A percentile compares a stretch with the other conserved stretches of the same genome.
phyloP scores from a whole-genome alignment of 2,113 vertebrate genomes.

The Odobenus rosmarus region DNA sequence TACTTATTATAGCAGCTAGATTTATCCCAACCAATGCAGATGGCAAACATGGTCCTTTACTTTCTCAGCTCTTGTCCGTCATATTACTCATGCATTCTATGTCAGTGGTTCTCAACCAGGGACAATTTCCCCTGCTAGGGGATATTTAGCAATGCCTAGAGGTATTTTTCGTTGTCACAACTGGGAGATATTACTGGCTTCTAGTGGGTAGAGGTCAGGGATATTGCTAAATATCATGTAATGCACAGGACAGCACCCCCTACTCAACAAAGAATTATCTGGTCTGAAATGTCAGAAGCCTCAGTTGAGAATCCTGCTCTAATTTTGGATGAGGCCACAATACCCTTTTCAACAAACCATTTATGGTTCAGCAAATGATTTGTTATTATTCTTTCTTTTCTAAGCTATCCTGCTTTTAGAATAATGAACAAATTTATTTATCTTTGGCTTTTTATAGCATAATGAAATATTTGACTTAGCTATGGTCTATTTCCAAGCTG shows the following conservation, averaged over 20 bases:
- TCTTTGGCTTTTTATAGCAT: slow-evolving; percentile 31
- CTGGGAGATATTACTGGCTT: background rate
- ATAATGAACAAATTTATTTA: slow-evolving; percentile 51
- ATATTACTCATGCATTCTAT: background rate
- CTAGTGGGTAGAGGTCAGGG: background rate
- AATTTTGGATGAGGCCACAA: background rate
- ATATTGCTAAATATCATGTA: slow-evolving; percentile 4
- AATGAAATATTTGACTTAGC: background rate
- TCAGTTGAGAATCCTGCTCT: background rate
- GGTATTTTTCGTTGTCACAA: background rate
- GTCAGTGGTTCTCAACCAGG: background rate
- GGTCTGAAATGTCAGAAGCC: background rate
- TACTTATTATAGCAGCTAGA: slow-evolving; percentile 10
- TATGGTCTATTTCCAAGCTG: slow-evolving; percentile 16
- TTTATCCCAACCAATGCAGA: background rate
- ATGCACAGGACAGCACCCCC: background rate
- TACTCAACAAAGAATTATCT: background rate
- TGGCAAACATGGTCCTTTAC: background rate
- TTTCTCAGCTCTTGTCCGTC: background rate
- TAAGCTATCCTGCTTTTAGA: slow-evolving; percentile 29
- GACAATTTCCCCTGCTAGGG: background rate
- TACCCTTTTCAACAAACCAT: background rate
- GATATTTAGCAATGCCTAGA: slow-evolving; percentile 32
- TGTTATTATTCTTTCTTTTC: slow-evolving; percentile 16
- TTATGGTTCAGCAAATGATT: slow-evolving; percentile 29